phyloP scores from a whole-genome alignment of 2,888 invertebrate genomes.

The Silvanus unidentatus region DNA sequence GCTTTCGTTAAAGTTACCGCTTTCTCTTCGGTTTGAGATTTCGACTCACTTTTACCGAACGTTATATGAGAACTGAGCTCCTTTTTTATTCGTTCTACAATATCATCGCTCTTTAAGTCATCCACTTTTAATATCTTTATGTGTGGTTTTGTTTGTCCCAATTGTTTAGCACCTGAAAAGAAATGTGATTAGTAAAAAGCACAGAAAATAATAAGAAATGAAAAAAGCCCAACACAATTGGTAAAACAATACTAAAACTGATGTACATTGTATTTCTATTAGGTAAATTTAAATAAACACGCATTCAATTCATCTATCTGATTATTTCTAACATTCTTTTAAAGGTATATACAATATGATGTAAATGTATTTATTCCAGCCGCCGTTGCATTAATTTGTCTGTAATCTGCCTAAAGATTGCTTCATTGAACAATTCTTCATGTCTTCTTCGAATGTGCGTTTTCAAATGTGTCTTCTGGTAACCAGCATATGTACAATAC shows the following conservation, averaged over 20 bases:
- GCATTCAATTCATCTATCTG: too few relatives aligned
- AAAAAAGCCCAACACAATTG: not conserved
- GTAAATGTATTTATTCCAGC: too few relatives aligned
- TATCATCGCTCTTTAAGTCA: constrained; percentile 28
- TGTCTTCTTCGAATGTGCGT: constrained; percentile 23
- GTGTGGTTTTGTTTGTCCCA: constrained; percentile 17
- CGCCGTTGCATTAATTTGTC: too few relatives aligned
- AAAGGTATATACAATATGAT: too few relatives aligned
- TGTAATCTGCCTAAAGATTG: not conserved
- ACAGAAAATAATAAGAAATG: constrained; percentile 2
- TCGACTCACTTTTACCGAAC: constrained; percentile 13
- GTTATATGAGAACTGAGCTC: constrained; percentile 24
- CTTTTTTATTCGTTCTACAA: constrained; percentile 29
- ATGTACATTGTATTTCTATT: not conserved
- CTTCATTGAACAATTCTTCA: constrained; percentile 4
- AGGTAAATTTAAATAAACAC: too few relatives aligned
- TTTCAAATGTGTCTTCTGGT: constrained; percentile 34
- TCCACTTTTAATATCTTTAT: constrained; percentile 33
- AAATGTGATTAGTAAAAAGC: constrained; percentile 1
- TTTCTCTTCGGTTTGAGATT: too few relatives aligned
- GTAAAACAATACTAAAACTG: not conserved
- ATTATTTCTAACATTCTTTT: too few relatives aligned
- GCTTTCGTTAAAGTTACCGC: not conserved
- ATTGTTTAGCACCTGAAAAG: constrained; percentile 8
- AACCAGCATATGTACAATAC: constrained; percentile 56